Base-by-base conservation (phyloP, 1,140 invertebrate genomes). In the Phymorhynchus buccinoides region DNA sequence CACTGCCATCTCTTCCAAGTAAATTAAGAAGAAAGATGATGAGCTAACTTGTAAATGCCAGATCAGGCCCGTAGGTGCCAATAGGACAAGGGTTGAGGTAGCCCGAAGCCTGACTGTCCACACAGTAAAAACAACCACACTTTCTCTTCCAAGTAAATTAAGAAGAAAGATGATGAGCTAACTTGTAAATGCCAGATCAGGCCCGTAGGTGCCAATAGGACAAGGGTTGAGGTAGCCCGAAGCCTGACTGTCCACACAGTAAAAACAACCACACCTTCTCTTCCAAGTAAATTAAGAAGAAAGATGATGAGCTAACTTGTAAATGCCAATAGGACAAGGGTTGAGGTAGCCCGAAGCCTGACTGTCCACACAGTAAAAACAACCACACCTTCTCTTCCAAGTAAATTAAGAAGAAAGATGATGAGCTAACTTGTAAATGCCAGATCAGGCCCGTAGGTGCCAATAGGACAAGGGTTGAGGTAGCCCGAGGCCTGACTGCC, bases 51-150 rank as follows among this genome's bases (percentile, higher is more conserved):
- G 83, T 86, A 22, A 90, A 84, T 92, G 42, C 90, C 37, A 83
- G 86, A 14, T 68, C 80, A 35, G 87, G 86, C 56, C 91, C 89
- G 68, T 91, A 92, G 3, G 91, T 92, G 39, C 91, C 91, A n/a
- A 91, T 88, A 14, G 91, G 90, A 88, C 92, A 93, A 30, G 92
- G 86, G 84, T 91, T 90, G 78, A 90, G 88, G 48, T 85, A 85
- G 2, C 89, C 90, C 0, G 89, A 89, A 3, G 85, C 82, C 84
- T 90, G 89, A 68, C 86, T 83, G 4, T 68, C 82, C 0, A 88
- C 80, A 87, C 92, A 93, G 82, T 88, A 93, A 86, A 92, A n/a
- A n/a, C n/a, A 93, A 7, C 92, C 92, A n/a, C n/a, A n/a, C n/a
- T n/a, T n/a, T n/a, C n/a, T n/a, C n/a, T n/a, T n/a, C n/a, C n/a